phyloP scores from a whole-genome alignment of 2,797 vertebrate species.

The Acanthurus tractus region DNA sequence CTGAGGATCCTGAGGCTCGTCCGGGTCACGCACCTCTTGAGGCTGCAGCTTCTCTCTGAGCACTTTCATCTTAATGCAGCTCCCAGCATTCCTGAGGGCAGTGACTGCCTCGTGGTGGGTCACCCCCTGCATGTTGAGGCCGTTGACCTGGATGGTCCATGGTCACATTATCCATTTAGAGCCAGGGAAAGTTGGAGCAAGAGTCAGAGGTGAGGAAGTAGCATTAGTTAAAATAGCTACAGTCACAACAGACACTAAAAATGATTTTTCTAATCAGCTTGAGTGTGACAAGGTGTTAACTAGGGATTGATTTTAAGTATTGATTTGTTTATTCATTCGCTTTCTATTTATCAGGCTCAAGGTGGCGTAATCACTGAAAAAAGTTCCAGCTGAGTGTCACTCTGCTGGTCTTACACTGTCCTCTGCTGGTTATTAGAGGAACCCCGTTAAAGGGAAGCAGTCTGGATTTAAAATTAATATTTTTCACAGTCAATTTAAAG shows the following conservation, averaged over 20 bases:
- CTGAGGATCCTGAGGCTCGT: conserved; percentile 15
- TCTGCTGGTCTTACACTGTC: conserved; percentile 66
- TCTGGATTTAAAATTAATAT: not conserved
- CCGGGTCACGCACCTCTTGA: conserved; percentile 18
- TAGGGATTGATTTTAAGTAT: not conserved
- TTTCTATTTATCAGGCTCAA: conserved; percentile 2
- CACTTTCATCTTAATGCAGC: conserved; percentile 84
- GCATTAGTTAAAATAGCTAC: conserved; percentile 8
- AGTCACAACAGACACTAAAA: not conserved
- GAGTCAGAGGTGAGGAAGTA: conserved; percentile 27
- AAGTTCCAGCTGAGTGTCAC: too few relatives aligned
- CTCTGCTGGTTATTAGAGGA: conserved; percentile 67
- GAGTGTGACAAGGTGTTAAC: not conserved
- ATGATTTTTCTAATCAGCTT: not conserved
- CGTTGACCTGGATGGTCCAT: conserved; percentile 80
- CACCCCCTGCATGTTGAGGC: conserved; percentile 78
- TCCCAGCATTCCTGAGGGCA: conserved; percentile 83
- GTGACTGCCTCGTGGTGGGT: conserved; percentile 84
- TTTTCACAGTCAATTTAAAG: not conserved
- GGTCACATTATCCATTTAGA: conserved; percentile 40
- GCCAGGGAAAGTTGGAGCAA: conserved; percentile 30
- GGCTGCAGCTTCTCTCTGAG: conserved; percentile 72
- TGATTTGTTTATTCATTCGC: not conserved
- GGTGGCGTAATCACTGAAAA: not conserved
- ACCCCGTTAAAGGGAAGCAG: conserved; percentile 32